Evolutionary conservation across 2,797 vertebrate species (phyloP).

Genomic region (Columba guinea): DNA sequence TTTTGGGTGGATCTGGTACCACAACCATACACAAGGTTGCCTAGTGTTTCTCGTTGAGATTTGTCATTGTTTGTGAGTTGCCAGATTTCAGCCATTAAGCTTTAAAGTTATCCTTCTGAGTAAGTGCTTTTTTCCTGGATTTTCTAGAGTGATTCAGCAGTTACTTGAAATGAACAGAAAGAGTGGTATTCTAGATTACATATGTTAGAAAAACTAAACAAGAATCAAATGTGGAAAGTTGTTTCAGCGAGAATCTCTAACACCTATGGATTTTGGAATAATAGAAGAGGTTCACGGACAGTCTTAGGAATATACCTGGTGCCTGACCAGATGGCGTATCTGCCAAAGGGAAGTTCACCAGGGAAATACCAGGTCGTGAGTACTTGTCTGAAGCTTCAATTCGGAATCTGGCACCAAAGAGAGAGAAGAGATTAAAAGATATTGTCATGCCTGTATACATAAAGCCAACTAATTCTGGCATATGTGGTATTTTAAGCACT

Average conservation of each 20-base stretch:
- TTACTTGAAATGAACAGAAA: not conserved
- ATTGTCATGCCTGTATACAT: not conserved
- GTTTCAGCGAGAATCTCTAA: not conserved
- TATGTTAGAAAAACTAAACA: not conserved
- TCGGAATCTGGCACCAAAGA: not conserved
- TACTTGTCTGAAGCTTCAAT: not conserved
- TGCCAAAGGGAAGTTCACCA: not conserved
- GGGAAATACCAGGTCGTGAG: not conserved
- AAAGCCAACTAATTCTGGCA: not conserved
- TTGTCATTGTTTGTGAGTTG: not conserved
- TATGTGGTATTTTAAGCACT: not conserved
- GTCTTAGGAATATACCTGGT: not conserved
- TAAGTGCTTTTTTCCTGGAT: not conserved
- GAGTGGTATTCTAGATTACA: not conserved
- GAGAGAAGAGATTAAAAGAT: not conserved
- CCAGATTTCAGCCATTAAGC: not conserved
- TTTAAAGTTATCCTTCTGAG: not conserved
- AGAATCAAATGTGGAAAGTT: not conserved
- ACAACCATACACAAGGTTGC: not conserved
- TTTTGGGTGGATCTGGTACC: not conserved
- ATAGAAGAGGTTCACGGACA: not conserved
- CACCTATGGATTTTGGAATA: not conserved
- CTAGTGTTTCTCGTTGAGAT: not conserved
- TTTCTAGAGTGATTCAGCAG: not conserved
- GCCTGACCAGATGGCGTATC: not conserved